Percentiles rank a stretch among this genome's conserved stretches.
Conservation (phyloP, 2,113 vertebrate genomes). For the Oenanthe melanoleuca region DNA sequence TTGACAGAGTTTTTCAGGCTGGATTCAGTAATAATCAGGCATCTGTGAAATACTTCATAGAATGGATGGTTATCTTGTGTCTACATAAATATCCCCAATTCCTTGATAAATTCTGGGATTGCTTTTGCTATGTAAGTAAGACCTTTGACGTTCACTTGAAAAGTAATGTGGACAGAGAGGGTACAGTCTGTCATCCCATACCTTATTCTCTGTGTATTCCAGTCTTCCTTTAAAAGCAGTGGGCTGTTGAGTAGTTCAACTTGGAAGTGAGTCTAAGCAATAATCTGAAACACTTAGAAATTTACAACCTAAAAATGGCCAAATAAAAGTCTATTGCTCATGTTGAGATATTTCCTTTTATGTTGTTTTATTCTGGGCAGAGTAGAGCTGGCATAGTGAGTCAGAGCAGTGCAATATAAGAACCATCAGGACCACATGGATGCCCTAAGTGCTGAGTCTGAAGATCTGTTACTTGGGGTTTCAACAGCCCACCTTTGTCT, state of each 20-base stretch:
- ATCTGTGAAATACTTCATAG: constrained; percentile 94
- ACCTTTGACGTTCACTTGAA: neutral
- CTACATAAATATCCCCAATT: constrained; percentile 83
- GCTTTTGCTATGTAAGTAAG: constrained; percentile 85
- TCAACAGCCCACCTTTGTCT: neutral
- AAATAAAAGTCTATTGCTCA: neutral
- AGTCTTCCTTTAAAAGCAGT: neutral
- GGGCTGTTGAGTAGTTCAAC: neutral
- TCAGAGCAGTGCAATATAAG: fast-evolving
- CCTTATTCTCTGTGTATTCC: neutral
- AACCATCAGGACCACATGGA: neutral
- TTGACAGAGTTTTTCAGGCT: constrained; percentile 83
- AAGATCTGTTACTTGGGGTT: neutral
- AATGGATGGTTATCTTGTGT: constrained; percentile 89
- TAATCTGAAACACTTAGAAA: neutral
- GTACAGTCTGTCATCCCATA: neutral
- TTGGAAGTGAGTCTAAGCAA: neutral
- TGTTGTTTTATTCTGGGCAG: neutral
- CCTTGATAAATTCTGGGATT: constrained; percentile 86
- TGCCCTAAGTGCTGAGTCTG: neutral
- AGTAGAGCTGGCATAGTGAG: neutral
- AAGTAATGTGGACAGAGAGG: neutral
- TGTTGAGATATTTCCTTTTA: neutral
- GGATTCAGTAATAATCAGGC: constrained; percentile 90
- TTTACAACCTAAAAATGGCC: neutral